phyloP scores from a whole-genome alignment of 2,888 invertebrate species.

The Drosophila barbarae region DNA sequence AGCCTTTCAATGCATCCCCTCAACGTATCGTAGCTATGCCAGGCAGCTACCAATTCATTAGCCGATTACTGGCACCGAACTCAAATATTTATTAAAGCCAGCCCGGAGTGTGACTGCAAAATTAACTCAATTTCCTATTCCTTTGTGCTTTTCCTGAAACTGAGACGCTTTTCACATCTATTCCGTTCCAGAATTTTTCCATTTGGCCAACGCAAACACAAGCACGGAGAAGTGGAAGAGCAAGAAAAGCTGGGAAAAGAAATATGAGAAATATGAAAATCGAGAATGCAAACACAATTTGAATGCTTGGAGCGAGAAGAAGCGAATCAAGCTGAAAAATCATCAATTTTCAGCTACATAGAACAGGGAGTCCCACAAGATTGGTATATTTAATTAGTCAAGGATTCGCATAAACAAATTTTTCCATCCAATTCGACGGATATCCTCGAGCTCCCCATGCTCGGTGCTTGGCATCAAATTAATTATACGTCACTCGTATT shows the following conservation, averaged over 20 bases:
- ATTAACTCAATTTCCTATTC: conserved; percentile 32
- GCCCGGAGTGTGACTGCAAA: conserved; percentile 31
- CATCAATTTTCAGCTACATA: conserved; percentile 26
- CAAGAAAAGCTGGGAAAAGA: conserved; percentile 9
- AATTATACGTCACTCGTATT: conserved; percentile 39
- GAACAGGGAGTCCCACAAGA: neutral
- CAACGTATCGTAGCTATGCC: neutral
- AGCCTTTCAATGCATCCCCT: conserved; percentile 10
- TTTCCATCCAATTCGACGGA: conserved; percentile 14
- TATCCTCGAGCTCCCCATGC: conserved; percentile 1
- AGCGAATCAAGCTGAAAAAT: conserved; percentile 37
- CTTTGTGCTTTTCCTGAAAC: conserved; percentile 25
- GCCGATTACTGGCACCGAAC: conserved; percentile 29
- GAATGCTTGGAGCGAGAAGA: conserved; percentile 30
- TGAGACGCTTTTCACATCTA: conserved; percentile 22
- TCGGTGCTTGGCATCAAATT: conserved; percentile 25
- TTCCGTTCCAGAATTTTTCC: conserved; percentile 19
- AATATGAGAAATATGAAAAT: conserved; percentile 39
- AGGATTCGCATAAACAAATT: conserved; percentile 31
- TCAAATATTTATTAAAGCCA: conserved; percentile 39
- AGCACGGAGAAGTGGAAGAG: conserved; percentile 1
- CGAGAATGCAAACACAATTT: conserved; percentile 41
- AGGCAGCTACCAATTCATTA: conserved; percentile 20
- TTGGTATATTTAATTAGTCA: conserved; percentile 26
- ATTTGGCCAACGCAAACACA: conserved; percentile 34